These are phyloP conservation scores for Heliconius aoede DNA, from an alignment of 2,888 invertebrate genomes.

Conservation along the genomic window DNA sequence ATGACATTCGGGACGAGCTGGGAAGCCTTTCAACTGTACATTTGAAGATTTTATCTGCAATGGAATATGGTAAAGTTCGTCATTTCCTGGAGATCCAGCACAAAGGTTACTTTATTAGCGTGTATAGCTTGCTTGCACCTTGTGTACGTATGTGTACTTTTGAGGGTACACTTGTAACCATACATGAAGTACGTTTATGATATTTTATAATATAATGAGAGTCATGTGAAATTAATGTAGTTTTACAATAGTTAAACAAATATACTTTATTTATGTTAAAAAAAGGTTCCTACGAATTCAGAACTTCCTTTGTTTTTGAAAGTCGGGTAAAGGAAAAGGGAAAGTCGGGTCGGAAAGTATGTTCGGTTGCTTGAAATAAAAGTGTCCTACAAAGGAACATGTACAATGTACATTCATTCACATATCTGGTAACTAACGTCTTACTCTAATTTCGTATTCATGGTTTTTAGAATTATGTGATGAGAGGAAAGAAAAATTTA, in stretches of 20 bases:
- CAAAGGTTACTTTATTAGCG: constrained; percentile 33
- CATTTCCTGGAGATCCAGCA: constrained; percentile 35
- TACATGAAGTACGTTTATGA: neutral
- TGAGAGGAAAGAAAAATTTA: neutral
- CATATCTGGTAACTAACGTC: too few relatives aligned
- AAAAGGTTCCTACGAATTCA: too few relatives aligned
- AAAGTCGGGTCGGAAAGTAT: too few relatives aligned
- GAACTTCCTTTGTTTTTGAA: too few relatives aligned
- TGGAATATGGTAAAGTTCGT: constrained; percentile 43
- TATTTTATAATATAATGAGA: too few relatives aligned
- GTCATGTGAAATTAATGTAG: too few relatives aligned
- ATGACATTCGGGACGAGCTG: constrained; percentile 57
- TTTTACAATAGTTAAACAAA: neutral
- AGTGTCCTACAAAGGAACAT: neutral
- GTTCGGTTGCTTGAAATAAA: neutral
- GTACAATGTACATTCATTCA: neutral
- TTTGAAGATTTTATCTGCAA: constrained; percentile 51
- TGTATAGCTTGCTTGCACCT: constrained; percentile 18
- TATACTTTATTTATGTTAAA: too few relatives aligned
- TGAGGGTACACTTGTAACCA: neutral
- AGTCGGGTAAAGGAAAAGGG: too few relatives aligned
- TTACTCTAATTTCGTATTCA: neutral
- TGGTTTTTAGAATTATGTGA: neutral
- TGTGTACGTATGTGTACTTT: constrained; percentile 23
- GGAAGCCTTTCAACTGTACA: constrained; percentile 50